phyloP scores from a whole-genome alignment of 2,113 vertebrate genomes.

The Glaucidium brasilianum region DNA sequence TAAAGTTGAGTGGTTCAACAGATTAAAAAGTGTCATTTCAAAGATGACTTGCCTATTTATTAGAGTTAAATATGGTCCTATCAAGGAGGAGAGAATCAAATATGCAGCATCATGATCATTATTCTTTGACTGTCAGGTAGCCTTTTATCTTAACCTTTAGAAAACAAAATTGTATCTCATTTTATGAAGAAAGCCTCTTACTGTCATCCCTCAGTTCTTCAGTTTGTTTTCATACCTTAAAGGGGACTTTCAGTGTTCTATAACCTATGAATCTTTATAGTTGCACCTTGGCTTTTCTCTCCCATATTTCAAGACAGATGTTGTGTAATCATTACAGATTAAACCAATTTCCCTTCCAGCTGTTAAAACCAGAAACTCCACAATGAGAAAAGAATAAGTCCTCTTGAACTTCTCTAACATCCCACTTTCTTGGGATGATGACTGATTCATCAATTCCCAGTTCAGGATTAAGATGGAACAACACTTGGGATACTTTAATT shows the following conservation, averaged over 20 bases:
- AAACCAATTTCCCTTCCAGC: neutral
- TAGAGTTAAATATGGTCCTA: neutral
- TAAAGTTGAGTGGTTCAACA: neutral
- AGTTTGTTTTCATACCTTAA: neutral
- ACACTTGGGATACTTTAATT: too few relatives aligned
- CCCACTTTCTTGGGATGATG: too few relatives aligned
- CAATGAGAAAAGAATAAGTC: neutral
- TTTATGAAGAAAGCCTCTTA: neutral
- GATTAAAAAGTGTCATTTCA: neutral
- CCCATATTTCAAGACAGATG: neutral
- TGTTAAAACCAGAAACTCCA: neutral
- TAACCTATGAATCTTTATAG: neutral
- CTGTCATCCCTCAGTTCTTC: neutral
- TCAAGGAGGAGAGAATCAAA: neutral
- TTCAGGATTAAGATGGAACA: too few relatives aligned
- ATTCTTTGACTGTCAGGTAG: neutral
- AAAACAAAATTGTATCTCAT: neutral
- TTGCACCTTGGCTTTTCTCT: neutral
- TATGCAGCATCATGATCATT: neutral
- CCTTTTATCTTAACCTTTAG: neutral
- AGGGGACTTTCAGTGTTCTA: neutral
- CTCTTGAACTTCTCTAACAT: neutral
- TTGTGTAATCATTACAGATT: neutral
- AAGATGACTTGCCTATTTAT: neutral
- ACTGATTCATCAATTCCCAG: too few relatives aligned